Base-by-base conservation (phyloP, 2,113 vertebrate species). In the Hylia prasina region DNA sequence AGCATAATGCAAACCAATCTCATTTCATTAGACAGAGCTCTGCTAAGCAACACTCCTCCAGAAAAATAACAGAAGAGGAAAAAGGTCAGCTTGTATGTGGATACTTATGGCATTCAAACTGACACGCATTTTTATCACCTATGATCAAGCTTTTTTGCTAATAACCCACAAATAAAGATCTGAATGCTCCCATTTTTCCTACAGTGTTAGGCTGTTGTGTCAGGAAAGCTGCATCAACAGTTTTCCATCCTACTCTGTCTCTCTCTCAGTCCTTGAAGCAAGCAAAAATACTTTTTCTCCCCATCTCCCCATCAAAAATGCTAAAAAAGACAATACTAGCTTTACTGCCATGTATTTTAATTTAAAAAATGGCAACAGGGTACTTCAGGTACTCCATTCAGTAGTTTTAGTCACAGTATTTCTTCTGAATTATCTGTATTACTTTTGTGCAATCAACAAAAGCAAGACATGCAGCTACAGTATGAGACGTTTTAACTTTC, bases 21-120 rank as follows among this genome's bases (percentile, higher is more conserved):
- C 76, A 75, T 3, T 85, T 57, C 50, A 82, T 87, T 90, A 91
- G 51, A 18, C 9, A 70, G 25, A 77, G 69, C 60, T 92, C 87
- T 97, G 82, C 89, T 88, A 92, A 91, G 89, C 90, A 96, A 91
- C 84, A 87, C 68, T 92, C 56, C 88, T 47, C 82, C 15, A 65
- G 83, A 95, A 71, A 96, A 72, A 66, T 7, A 83, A 76, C 40
- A 54, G 25, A 92, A 80, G 60, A 79, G 54, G 31, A 82, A 51
- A 81, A 90, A 93, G 82, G 68, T 90, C 89, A 73, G 68, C 70
- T 89, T 71, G 39, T 23, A 37, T 47, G n/a, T 30, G 63, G 33
- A 85, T 94, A 86, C 79, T 92, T 50, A 89, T 2, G 17, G 25
- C 70, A 77, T 31, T 77, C 48, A 94, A 82, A 84, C 30, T 22